Conservation (phyloP, 1,140 invertebrate species). For the Macrobrachium rosenbergii region DNA sequence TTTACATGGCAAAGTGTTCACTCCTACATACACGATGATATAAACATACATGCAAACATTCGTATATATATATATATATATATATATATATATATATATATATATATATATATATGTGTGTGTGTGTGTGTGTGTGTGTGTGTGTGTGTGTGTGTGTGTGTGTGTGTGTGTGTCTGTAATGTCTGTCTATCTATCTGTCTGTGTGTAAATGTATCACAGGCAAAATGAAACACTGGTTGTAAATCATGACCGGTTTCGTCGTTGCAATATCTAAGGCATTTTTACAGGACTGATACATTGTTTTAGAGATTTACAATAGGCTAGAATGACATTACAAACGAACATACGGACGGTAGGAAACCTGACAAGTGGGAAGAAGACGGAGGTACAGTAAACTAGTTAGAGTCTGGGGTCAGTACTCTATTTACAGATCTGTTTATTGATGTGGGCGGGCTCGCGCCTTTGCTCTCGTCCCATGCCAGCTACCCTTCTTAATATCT, state of each 20-base stretch:
- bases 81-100: conserved; percentile 9
- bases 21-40: neutral
- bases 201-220: neutral
- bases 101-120: conserved; percentile 26
- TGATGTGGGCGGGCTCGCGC: too few relatives aligned
- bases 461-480: too few relatives aligned
- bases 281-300: neutral
- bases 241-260: neutral
- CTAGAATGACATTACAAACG: too few relatives aligned
- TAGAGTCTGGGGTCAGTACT: too few relatives aligned
- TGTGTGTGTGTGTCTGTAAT: conserved; percentile 15
- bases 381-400: too few relatives aligned
- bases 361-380: too few relatives aligned
- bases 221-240: neutral
- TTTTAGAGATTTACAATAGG: too few relatives aligned
- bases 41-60: neutral
- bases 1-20: neutral
- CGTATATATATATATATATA: conserved; percentile 10
- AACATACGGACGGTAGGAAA: too few relatives aligned
- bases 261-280: neutral
- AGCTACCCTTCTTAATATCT: too few relatives aligned
- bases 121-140: too few relatives aligned
- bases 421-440: too few relatives aligned
- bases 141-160: conserved; percentile 31
- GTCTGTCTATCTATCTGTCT: too few relatives aligned